phyloP scores from a whole-genome alignment of 1,140 invertebrate species.

The Euwallacea fornicatus region DNA sequence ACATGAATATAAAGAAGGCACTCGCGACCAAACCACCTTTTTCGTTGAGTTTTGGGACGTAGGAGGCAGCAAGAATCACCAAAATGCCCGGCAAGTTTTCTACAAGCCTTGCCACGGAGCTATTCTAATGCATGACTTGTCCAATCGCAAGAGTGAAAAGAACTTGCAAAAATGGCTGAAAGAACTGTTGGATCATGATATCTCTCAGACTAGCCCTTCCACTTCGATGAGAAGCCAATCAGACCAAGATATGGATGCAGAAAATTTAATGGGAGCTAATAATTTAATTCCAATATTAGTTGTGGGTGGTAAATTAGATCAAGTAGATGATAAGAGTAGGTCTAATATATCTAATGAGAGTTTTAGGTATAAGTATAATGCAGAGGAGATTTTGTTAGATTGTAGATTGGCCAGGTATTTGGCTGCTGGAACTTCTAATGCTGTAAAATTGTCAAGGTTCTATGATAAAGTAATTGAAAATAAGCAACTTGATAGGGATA shows the following conservation, averaged over 20 bases:
- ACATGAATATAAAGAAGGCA: conserved; percentile 94
- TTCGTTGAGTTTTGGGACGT: conserved; percentile 97
- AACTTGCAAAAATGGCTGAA: conserved; percentile 92
- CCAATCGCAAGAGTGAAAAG: conserved; percentile 92
- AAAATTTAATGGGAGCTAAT: conserved; percentile 80
- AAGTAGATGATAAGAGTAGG: conserved; percentile 72
- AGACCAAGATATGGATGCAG: conserved; percentile 70
- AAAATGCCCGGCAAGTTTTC: conserved; percentile 89
- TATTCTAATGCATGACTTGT: conserved; percentile 89
- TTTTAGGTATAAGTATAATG: conserved; percentile 86
- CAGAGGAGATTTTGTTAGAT: conserved; percentile 90
- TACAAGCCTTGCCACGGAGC: conserved; percentile 90
- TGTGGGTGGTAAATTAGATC: conserved; percentile 90
- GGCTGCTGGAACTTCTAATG: conserved; percentile 88
- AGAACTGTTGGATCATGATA: conserved; percentile 84
- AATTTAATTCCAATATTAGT: conserved; percentile 88
- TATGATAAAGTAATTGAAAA: conserved; percentile 80
- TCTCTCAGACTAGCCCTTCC: conserved; percentile 45
- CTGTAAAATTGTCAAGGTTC: conserved; percentile 89
- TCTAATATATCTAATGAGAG: conserved; percentile 52
- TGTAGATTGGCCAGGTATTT: conserved; percentile 79
- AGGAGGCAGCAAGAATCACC: conserved; percentile 89
- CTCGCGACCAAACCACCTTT: conserved; percentile 84
- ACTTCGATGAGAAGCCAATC: not conserved
- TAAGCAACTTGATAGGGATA: conserved; percentile 39